Evolutionary conservation across 2,888 invertebrate genomes (phyloP).

Genomic region (Aphidius colemani): DNA sequence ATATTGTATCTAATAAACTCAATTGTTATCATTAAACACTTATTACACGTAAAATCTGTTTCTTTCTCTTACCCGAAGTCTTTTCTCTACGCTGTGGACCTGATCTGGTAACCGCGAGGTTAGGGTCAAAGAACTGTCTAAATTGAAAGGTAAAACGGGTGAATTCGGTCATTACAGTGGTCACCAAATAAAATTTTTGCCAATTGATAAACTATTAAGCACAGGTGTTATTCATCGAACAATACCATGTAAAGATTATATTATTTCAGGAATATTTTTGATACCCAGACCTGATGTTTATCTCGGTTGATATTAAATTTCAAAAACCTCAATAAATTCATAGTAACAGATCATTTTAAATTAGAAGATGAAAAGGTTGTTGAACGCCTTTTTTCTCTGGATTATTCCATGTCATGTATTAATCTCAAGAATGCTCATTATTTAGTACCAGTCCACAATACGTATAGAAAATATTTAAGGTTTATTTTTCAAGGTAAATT

Average conservation of each 20-base stretch:
- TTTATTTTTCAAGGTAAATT: slow-evolving; percentile 32
- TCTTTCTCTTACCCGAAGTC: too few relatives aligned
- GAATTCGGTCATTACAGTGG: too few relatives aligned
- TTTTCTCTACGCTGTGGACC: too few relatives aligned
- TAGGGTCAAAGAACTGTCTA: too few relatives aligned
- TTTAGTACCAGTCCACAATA: slow-evolving; percentile 30
- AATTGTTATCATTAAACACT: too few relatives aligned
- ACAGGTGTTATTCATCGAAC: slow-evolving; percentile 23
- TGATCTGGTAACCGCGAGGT: too few relatives aligned
- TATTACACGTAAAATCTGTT: too few relatives aligned
- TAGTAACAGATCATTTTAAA: slow-evolving; percentile 19
- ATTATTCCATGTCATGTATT: slow-evolving; percentile 21
- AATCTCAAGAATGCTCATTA: slow-evolving; percentile 29
- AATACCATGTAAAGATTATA: slow-evolving; percentile 8
- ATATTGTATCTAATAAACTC: too few relatives aligned
- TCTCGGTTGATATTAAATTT: slow-evolving; percentile 21
- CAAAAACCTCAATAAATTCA: slow-evolving; percentile 10
- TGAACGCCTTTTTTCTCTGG: slow-evolving; percentile 1
- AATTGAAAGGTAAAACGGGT: too few relatives aligned
- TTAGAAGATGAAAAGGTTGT: slow-evolving; percentile 18
- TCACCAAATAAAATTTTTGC: slow-evolving; percentile 18
- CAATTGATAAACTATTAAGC: slow-evolving; percentile 9
- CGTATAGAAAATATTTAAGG: slow-evolving; percentile 37
- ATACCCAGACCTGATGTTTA: slow-evolving; percentile 16
- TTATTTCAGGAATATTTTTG: slow-evolving; percentile 23